phyloP scores from a whole-genome alignment of 2,113 vertebrate genomes.

The Microtus richardsoni region DNA sequence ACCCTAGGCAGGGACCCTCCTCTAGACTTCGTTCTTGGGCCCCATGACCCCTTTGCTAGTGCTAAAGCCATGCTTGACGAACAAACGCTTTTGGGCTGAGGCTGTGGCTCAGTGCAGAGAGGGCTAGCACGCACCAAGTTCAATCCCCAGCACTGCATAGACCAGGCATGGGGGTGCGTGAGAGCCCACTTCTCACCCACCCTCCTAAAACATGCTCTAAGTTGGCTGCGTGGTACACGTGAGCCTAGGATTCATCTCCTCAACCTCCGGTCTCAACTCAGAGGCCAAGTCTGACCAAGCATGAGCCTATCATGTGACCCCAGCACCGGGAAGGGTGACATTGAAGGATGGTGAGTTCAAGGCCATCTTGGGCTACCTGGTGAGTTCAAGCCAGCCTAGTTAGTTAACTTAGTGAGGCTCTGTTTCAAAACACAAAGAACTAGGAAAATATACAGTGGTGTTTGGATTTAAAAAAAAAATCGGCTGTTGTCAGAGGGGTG shows the following conservation, averaged over 20 bases:
- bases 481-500: background rate
- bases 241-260: too few relatives aligned
- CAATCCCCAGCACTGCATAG: background rate
- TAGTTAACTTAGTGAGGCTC: background rate
- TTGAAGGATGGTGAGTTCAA: background rate
- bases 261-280: background rate
- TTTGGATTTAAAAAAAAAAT: background rate
- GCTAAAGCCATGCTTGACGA: rapidly evolving
- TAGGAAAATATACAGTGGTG: background rate
- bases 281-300: background rate
- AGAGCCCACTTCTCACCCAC: background rate
- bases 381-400: background rate
- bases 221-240: background rate
- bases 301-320: background rate
- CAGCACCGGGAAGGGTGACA: background rate
- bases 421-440: background rate
- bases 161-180: background rate
- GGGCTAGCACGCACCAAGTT: background rate
- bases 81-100: background rate
- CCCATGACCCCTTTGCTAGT: background rate
- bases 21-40: background rate
- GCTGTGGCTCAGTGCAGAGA: background rate
- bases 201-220: background rate
- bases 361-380: background rate
- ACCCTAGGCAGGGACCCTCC: background rate